Percentiles rank a stretch among this genome's conserved stretches.
phyloP scores from a whole-genome alignment of 2,888 invertebrate genomes.

The Koerneria pararmatus region DNA sequence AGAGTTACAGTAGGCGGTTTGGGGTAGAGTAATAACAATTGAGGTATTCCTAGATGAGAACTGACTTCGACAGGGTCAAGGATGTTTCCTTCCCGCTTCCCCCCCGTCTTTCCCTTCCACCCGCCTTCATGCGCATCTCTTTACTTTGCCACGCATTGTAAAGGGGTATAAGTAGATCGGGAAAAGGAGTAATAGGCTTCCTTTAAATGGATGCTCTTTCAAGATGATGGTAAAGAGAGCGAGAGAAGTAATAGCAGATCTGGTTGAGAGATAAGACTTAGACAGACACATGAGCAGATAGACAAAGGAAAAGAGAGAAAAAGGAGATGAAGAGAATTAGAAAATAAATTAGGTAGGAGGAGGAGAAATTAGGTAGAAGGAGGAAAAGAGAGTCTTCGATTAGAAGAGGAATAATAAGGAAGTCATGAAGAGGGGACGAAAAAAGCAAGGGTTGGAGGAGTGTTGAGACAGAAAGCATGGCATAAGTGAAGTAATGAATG shows the following conservation, averaged over 20 bases:
- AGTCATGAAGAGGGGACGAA: background rate
- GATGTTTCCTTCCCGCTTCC: too few species aligned
- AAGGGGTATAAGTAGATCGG: conserved; percentile 8
- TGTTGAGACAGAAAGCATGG: background rate
- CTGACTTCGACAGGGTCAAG: too few species aligned
- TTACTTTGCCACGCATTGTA: background rate
- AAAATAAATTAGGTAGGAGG: too few species aligned
- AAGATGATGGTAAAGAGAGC: background rate
- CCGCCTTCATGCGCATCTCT: too few species aligned
- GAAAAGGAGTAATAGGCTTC: too few species aligned
- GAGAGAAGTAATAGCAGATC: background rate
- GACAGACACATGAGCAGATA: background rate
- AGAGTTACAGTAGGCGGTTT: too few species aligned
- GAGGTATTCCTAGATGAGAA: too few species aligned
- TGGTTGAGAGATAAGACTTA: background rate
- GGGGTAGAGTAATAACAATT: too few species aligned
- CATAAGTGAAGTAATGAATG: background rate
- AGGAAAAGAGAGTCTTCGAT: background rate
- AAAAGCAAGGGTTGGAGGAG: background rate
- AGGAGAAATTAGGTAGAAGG: background rate
- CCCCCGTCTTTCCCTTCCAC: too few species aligned
- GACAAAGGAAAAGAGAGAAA: background rate
- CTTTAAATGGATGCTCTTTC: too few species aligned
- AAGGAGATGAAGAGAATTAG: too few species aligned
- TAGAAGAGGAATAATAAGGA: background rate